Conservation (phyloP, 1,140 invertebrate genomes). For the Globodera ellingtonae region DNA sequence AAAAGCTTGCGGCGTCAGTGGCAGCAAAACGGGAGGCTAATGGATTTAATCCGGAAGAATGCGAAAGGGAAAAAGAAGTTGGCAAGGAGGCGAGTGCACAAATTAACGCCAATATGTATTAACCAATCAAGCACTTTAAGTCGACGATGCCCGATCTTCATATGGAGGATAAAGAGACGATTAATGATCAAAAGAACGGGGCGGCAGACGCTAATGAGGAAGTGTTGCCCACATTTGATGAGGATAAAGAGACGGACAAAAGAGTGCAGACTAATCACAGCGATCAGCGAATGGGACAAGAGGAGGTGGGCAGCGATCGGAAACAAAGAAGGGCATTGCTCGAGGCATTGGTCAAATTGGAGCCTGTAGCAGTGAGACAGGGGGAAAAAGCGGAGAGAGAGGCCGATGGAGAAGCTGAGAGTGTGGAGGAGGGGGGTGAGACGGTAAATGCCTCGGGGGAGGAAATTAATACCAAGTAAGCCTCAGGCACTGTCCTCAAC, state of each 20-base stretch:
- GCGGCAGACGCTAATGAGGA: background rate
- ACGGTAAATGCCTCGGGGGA: background rate
- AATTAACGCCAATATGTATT: background rate
- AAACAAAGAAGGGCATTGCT: constrained; percentile 16
- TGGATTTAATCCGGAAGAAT: constrained; percentile 6
- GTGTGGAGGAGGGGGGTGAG: background rate
- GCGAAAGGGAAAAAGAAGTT: background rate
- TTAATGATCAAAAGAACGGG: background rate
- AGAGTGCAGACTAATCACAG: background rate
- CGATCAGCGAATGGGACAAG: background rate
- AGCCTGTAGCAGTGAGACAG: background rate
- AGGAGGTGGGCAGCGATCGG: background rate
- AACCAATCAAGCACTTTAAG: background rate
- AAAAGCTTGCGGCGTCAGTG: constrained; percentile 21
- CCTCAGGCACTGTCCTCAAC: constrained; percentile 2
- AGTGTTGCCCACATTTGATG: constrained; percentile 18
- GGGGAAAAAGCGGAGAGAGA: background rate
- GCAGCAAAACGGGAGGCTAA: background rate
- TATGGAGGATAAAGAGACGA: background rate
- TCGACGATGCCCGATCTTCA: background rate
- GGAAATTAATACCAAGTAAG: background rate
- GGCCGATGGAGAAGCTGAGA: background rate
- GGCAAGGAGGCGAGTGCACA: background rate
- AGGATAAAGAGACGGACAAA: background rate
- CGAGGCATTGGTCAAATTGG: constrained; percentile 13